Base-by-base conservation (phyloP, 2,797 vertebrate species). In the Scolopax bukidnonensis region DNA sequence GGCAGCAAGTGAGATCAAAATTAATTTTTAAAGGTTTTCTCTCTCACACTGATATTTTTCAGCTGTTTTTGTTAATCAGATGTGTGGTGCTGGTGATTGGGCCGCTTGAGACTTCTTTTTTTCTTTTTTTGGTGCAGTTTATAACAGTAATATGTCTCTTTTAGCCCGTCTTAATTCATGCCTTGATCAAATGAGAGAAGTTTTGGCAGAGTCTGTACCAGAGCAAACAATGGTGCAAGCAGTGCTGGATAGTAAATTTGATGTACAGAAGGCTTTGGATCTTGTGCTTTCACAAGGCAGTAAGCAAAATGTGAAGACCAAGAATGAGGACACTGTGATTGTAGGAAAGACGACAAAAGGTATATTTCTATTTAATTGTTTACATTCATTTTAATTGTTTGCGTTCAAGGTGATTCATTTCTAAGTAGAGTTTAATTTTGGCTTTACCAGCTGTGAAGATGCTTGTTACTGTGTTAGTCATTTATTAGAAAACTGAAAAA, bases 181-280 rank as follows among this genome's bases (percentile, higher is more conserved):
- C 97, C 98, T 99, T 98, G 99, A 99, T 96, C 98, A 99, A 89
- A 99, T 99, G 99, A 98, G 99, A 93, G 97, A 99, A 73, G 98
- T 99, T 65, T 97, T 99, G 73, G 99, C 99, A 86, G 99, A 99
- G 54, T 96, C 98, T 11, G 84, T 99, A 76, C 98, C 98, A 33
- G 99, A 99, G 64, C 98, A 99, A 18, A 93, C 98, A 69, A 97
- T 99, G 97, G 98, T 98, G 82, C 98, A 99, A 97, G 99, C 99
- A 59, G 98, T 99, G 60, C 95, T 99, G 87, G 98, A 97, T 86
- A 98, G 97, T 94, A 98, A 98, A 91, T 99, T 99, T 90, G 99
- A 99, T 97, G 98, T 98, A 67, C 98, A 99, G 82, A 98, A 97
- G 97, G 99, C 99, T 81, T 98, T 99, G 96, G 99, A 99, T 83